Conservation (phyloP, 2,888 invertebrate species). For the Oligia fasciuncula region DNA sequence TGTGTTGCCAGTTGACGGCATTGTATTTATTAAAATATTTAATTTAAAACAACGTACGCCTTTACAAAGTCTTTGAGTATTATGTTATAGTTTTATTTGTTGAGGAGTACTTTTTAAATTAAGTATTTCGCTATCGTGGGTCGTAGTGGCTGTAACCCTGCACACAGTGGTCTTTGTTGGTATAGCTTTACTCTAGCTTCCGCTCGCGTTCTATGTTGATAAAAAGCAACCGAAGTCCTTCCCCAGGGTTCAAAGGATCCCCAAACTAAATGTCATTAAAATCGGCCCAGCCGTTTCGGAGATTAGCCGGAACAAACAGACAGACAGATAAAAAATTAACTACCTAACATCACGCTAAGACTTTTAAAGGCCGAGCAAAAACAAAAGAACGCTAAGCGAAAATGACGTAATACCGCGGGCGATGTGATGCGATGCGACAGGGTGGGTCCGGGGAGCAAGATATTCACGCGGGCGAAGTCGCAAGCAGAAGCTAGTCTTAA, state of each 20-base stretch:
- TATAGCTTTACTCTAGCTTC: not conserved
- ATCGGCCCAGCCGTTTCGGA: too few relatives aligned
- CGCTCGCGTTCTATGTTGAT: not conserved
- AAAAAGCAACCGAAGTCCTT: not conserved
- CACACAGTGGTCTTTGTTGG: constrained; percentile 32
- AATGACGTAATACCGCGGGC: too few relatives aligned
- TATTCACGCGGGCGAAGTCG: too few relatives aligned
- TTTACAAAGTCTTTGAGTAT: constrained; percentile 56
- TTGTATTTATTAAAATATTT: constrained; percentile 60
- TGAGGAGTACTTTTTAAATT: constrained; percentile 53
- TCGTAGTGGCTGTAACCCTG: constrained; percentile 11
- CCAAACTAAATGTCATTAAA: too few relatives aligned
- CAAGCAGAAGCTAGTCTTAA: not conserved
- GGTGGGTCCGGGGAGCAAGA: too few relatives aligned
- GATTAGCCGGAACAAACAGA: too few relatives aligned
- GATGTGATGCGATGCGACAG: too few relatives aligned
- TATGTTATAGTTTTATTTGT: constrained; percentile 47
- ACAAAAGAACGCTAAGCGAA: too few relatives aligned
- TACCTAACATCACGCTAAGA: too few relatives aligned
- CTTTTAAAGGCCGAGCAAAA: too few relatives aligned
- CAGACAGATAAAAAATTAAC: too few relatives aligned
- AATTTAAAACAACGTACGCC: constrained; percentile 54
- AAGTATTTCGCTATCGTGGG: constrained; percentile 32
- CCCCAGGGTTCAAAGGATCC: too few relatives aligned
- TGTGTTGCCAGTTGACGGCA: constrained; percentile 42